These are phyloP conservation scores for Bergia sp. DNA, from an alignment of 92 coral and sea anemone genomes.

Conservation along the genomic window DNA sequence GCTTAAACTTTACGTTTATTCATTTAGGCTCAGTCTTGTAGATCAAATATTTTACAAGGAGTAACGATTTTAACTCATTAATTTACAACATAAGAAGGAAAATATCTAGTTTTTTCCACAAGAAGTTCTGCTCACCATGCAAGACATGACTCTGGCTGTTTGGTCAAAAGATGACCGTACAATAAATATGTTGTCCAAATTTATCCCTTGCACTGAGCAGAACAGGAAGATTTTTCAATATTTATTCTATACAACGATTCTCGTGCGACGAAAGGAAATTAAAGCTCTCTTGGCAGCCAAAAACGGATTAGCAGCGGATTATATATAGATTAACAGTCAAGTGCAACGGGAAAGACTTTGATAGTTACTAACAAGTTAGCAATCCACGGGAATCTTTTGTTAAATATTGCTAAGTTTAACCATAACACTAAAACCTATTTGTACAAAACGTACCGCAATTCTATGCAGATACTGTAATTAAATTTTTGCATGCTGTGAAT, in stretches of 20 bases:
- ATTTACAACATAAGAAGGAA: not conserved
- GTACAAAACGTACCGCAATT: conserved; percentile 30
- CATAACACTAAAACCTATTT: not conserved
- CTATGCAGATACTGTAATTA: conserved; percentile 6
- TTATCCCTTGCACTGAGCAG: not conserved
- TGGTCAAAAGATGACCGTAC: not conserved
- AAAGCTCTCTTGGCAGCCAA: conserved; percentile 54
- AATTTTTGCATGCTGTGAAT: not conserved
- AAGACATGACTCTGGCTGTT: not conserved
- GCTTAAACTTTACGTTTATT: not conserved
- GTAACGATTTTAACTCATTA: not conserved
- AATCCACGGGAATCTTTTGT: conserved; percentile 39
- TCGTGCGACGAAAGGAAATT: conserved; percentile 49
- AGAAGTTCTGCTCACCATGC: not conserved
- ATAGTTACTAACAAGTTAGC: conserved; percentile 48
- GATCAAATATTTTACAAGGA: not conserved
- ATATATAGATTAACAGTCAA: conserved; percentile 46
- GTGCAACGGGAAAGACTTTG: conserved; percentile 40
- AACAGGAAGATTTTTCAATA: not conserved
- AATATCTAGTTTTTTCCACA: not conserved
- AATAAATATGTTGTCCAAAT: conserved; percentile 12
- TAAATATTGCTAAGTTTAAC: conserved; percentile 33
- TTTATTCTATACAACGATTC: not conserved
- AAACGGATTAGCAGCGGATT: conserved; percentile 73
- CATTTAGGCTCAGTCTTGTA: conserved; percentile 1